Percentiles rank a stretch among this genome's conserved stretches.
These are phyloP conservation scores for Enteromius mattozi DNA, from an alignment of 2,797 vertebrate species.

Conservation along the genomic window DNA sequence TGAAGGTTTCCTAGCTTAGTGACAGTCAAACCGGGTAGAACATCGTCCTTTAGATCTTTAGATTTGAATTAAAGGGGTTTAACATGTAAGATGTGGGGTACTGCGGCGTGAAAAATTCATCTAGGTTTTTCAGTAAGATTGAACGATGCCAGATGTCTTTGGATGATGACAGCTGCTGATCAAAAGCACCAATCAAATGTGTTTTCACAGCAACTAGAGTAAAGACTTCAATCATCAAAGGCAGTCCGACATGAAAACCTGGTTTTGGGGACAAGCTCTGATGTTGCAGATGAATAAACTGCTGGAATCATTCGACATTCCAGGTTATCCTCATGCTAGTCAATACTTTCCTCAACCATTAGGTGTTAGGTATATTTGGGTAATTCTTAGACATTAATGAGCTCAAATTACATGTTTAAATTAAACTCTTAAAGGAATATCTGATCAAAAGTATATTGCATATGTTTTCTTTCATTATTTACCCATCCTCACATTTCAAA, in stretches of 20 bases:
- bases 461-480: neutral
- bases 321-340: neutral
- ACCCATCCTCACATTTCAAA: neutral
- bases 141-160: constrained; percentile 33
- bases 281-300: constrained; percentile 13
- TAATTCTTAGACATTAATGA: neutral
- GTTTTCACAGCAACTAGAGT: constrained; percentile 12
- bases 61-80: constrained; percentile 7
- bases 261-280: constrained; percentile 21
- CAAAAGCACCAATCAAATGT: constrained; percentile 40
- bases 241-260: constrained; percentile 11
- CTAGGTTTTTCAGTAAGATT: neutral
- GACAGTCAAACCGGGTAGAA: neutral
- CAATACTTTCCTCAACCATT: neutral
- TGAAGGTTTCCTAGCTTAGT: neutral
- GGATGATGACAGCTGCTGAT: constrained; percentile 37
- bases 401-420: neutral
- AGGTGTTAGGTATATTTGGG: neutral
- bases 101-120: neutral
- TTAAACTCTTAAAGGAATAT: neutral
- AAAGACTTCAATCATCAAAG: constrained; percentile 26
- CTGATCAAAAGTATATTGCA: neutral
- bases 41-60: neutral
- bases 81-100: neutral
- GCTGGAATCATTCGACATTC: neutral